Percentiles rank a stretch among this genome's conserved stretches.
Evolutionary conservation across 2,113 vertebrate species (phyloP).

Genomic region (Sinocyclocheilus anshuiensis): DNA sequence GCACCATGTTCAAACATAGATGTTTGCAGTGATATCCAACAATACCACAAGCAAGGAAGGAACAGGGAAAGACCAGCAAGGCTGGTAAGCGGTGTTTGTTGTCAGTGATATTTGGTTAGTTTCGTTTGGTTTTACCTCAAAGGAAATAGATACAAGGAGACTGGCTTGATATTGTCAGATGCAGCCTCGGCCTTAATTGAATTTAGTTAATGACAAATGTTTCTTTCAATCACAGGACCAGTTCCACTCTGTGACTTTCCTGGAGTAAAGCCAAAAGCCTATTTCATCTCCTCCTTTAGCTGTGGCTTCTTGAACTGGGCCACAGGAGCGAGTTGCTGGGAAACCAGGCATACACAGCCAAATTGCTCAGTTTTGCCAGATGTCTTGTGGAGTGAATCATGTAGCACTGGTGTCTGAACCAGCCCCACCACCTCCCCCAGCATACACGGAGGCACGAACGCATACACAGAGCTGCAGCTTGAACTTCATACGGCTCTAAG

Average conservation of each 20-base stretch:
- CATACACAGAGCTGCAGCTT: slow-evolving; percentile 39
- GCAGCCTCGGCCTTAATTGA: background rate
- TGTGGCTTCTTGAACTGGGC: slow-evolving; percentile 26
- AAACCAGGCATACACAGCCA: slow-evolving; percentile 48
- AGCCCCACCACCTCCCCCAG: slow-evolving; percentile 9
- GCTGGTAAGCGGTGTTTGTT: background rate
- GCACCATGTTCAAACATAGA: background rate
- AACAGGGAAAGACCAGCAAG: background rate
- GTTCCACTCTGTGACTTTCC: slow-evolving; percentile 30
- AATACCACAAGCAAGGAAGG: background rate
- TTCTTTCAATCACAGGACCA: background rate
- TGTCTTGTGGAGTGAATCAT: slow-evolving; percentile 53
- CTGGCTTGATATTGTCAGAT: background rate
- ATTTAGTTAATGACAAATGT: background rate
- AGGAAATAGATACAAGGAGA: background rate
- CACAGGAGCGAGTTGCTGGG: slow-evolving; percentile 45
- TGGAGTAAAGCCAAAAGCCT: slow-evolving; percentile 25
- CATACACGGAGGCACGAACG: background rate
- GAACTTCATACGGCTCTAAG: slow-evolving; percentile 52
- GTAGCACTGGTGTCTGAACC: slow-evolving; percentile 49
- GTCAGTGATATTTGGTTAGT: background rate
- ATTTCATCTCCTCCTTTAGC: slow-evolving; percentile 38
- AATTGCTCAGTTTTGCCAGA: slow-evolving; percentile 56
- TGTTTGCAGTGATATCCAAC: background rate
- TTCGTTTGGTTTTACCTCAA: background rate